Evolutionary conservation across 64 coral and sea anemone genomes (phyloP).

Genomic region (Dendrophyllia cribrosa): DNA sequence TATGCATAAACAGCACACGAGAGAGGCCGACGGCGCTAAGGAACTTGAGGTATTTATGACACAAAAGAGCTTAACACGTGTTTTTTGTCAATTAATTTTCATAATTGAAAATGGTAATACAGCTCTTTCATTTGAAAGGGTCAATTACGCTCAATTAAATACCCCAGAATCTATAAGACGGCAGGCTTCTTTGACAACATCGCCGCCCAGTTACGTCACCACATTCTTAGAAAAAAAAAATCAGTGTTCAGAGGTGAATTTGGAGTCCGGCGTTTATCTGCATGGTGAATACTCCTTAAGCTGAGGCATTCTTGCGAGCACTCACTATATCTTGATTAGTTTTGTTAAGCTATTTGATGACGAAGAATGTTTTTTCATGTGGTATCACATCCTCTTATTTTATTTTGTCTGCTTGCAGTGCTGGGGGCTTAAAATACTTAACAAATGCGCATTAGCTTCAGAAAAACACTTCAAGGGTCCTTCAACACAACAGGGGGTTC

Average conservation of each 20-base stretch:
- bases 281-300: not conserved
- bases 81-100: slow-evolving; percentile 40
- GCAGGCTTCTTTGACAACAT: not conserved
- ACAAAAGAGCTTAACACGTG: slow-evolving; percentile 26
- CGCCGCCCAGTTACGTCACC: not conserved
- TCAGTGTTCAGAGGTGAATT: not conserved
- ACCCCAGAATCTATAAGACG: not conserved
- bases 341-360: not conserved
- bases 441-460: not conserved
- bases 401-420: slow-evolving; percentile 5
- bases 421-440: not conserved
- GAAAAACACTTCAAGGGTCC: not conserved
- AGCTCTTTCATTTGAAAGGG: slow-evolving; percentile 24
- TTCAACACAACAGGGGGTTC: not conserved
- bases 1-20: slow-evolving; percentile 20
- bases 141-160: slow-evolving; percentile 12
- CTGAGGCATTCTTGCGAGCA: not conserved
- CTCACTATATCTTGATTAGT: not conserved
- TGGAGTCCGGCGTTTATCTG: not conserved
- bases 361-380: not conserved
- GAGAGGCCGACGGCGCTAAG: not conserved
- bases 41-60: not conserved
- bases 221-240: not conserved
- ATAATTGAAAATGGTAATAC: slow-evolving; percentile 12
- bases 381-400: not conserved